Percentiles rank a stretch among this genome's conserved stretches.
Conservation (phyloP, 1,140 invertebrate species). For the Grapholita molesta region DNA sequence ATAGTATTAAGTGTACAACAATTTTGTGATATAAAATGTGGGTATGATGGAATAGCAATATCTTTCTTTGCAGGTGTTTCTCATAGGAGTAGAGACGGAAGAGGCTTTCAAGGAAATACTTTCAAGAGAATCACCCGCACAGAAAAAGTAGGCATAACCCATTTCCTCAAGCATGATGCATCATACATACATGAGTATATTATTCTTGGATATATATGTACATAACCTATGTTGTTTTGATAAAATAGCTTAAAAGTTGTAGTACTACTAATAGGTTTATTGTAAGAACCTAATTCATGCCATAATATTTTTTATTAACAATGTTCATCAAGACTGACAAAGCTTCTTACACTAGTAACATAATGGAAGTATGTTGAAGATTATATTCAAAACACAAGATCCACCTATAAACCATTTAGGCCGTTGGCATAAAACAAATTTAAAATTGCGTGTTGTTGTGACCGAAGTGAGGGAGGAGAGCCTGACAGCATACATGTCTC, state of each 20-base stretch:
- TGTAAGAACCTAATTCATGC: not conserved
- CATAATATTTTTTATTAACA: not conserved
- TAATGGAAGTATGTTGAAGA: not conserved
- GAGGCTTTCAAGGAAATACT: too few relatives aligned
- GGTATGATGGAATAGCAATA: too few relatives aligned
- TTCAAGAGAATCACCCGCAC: too few relatives aligned
- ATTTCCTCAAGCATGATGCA: too few relatives aligned
- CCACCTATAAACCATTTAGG: not conserved
- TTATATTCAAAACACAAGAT: not conserved
- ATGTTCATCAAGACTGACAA: not conserved
- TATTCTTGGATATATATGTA: too few relatives aligned
- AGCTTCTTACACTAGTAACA: not conserved
- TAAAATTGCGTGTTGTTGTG: not conserved
- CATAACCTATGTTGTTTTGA: not conserved
- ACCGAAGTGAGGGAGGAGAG: not conserved
- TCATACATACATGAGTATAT: too few relatives aligned
- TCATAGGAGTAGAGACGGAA: too few relatives aligned
- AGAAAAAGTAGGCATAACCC: too few relatives aligned
- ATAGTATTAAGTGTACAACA: too few relatives aligned
- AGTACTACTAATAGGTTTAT: not conserved
- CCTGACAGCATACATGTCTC: constrained; percentile 8
- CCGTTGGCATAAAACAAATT: not conserved
- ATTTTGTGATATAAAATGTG: too few relatives aligned
- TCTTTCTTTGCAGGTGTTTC: too few relatives aligned
- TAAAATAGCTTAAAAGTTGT: not conserved